These are phyloP conservation scores for Pristionchus arcanus DNA, from an alignment of 2,888 invertebrate genomes.

Conservation along the genomic window DNA sequence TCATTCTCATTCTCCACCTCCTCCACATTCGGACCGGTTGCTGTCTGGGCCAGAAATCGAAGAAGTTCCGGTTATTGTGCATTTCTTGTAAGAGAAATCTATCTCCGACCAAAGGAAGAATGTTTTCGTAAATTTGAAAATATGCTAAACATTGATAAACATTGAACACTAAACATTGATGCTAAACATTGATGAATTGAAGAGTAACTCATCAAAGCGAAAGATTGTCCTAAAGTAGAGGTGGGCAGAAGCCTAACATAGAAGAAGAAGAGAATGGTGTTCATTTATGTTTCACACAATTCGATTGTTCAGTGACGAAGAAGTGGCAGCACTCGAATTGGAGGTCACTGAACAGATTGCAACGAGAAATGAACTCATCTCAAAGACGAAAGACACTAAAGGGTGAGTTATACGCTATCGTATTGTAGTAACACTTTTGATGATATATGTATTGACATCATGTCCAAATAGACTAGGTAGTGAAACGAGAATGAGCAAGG, in stretches of 20 bases:
- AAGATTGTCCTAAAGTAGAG: too few species aligned
- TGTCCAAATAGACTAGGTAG: neutral
- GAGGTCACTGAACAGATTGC: conserved; percentile 61
- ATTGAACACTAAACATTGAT: too few species aligned
- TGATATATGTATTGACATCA: neutral
- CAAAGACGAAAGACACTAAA: conserved; percentile 57
- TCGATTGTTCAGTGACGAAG: conserved; percentile 47
- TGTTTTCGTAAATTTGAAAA: too few species aligned
- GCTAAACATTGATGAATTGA: too few species aligned
- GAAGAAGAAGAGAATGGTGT: neutral
- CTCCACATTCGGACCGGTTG: too few species aligned
- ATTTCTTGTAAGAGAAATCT: too few species aligned
- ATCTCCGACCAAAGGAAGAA: too few species aligned
- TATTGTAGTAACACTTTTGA: neutral
- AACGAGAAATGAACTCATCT: conserved; percentile 59
- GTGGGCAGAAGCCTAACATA: neutral
- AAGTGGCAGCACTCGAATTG: conserved; percentile 56
- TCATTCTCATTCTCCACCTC: too few species aligned
- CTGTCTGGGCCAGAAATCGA: too few species aligned
- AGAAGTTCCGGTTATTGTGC: too few species aligned
- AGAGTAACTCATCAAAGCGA: too few species aligned
- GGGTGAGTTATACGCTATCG: neutral
- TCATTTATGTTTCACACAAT: neutral
- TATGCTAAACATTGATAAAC: too few species aligned
- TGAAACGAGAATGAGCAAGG: neutral